Evolutionary conservation across 2,113 vertebrate species (phyloP).

Genomic region (Turnix velox): DNA sequence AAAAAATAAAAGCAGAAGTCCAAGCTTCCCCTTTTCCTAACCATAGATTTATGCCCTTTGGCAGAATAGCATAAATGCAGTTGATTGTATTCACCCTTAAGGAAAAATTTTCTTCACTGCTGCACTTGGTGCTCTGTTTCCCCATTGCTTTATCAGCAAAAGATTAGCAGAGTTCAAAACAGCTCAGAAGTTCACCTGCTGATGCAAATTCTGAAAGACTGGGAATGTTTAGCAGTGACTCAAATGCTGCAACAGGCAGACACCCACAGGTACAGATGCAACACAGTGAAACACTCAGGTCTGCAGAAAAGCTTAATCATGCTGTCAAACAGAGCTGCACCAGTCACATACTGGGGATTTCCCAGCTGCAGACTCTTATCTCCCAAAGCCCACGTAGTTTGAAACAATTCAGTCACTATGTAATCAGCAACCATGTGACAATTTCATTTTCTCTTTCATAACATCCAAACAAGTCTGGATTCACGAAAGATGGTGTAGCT

Average conservation of each 20-base stretch:
- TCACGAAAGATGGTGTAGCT: background rate
- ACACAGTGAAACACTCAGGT: background rate
- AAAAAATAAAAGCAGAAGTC: conserved; percentile 27
- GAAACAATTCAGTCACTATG: conserved; percentile 43
- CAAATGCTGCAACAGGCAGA: conserved; percentile 40
- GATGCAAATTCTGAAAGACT: conserved; percentile 17
- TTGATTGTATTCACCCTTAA: background rate
- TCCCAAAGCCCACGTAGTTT: conserved; percentile 11
- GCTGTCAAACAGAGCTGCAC: background rate
- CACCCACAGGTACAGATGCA: conserved; percentile 11
- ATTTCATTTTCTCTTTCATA: conserved; percentile 32
- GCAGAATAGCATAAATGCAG: background rate
- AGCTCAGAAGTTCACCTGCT: background rate
- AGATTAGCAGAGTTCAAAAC: background rate
- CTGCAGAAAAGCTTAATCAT: background rate
- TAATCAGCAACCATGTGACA: conserved; percentile 18
- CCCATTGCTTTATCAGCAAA: background rate
- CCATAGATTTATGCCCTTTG: background rate
- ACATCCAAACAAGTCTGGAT: conserved; percentile 1
- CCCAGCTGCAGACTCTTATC: conserved; percentile 16
- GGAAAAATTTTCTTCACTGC: background rate
- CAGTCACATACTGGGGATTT: conserved; percentile 35
- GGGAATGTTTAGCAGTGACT: background rate
- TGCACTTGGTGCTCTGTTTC: background rate
- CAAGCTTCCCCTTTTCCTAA: background rate